Conservation (phyloP, 2,888 invertebrate species). For the Aricia artaxerxes region DNA sequence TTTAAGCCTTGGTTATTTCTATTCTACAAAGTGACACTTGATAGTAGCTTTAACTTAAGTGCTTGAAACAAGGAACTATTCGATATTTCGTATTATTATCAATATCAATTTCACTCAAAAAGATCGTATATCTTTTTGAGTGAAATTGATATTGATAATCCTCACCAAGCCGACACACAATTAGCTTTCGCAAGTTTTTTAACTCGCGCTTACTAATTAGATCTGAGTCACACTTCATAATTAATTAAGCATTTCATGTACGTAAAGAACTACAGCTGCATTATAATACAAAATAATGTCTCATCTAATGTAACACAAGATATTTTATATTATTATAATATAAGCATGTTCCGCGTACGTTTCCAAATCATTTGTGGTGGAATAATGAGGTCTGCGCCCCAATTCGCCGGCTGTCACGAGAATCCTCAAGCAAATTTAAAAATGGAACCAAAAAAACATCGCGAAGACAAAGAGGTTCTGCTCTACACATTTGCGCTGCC, state of each 20-base stretch:
- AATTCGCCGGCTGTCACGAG: conserved; percentile 26
- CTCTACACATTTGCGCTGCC: conserved; percentile 63
- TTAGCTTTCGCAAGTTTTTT: neutral
- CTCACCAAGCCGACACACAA: neutral
- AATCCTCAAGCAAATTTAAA: conserved; percentile 50
- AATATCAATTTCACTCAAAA: neutral
- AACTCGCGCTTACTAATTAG: conserved; percentile 5
- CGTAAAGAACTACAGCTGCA: no score
- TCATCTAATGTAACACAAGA: neutral
- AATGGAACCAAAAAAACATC: conserved; percentile 53
- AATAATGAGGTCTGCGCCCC: conserved; percentile 24
- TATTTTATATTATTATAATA: neutral
- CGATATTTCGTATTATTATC: neutral
- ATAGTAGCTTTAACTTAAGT: no score
- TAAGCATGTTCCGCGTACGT: conserved; percentile 9
- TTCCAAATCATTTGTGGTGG: conserved; percentile 18
- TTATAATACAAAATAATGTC: neutral
- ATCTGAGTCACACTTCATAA: neutral
- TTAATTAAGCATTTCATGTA: neutral
- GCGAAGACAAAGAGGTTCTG: conserved; percentile 57
- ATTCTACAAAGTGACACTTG: no score
- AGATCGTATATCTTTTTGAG: no score
- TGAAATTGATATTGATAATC: no score
- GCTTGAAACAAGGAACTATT: no score
- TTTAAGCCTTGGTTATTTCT: no score